These are phyloP conservation scores for Pardosa pseudoannulata DNA, from an alignment of 2,888 invertebrate species.

Conservation along the genomic window DNA sequence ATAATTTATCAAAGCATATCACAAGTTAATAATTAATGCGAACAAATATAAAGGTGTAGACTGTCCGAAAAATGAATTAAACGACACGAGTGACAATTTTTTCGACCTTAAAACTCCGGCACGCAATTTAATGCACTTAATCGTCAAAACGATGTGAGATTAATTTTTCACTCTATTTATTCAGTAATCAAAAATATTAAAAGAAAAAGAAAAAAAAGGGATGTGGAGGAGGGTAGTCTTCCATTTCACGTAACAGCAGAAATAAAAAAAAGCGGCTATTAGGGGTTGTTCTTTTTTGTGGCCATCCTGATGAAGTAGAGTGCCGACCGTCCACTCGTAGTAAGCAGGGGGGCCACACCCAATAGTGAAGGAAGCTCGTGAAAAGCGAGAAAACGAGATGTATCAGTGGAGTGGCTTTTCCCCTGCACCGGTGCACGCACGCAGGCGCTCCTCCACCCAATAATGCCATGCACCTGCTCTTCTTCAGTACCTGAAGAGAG, in stretches of 20 bases:
- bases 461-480: conserved; percentile 63
- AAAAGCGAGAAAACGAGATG: conserved; percentile 60
- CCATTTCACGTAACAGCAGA: not conserved
- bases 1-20: no score
- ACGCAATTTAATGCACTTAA: conserved; percentile 6
- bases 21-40: not conserved
- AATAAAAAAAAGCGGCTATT: conserved; percentile 25
- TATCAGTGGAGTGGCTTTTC: conserved; percentile 63
- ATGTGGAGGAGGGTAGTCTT: not conserved
- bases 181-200: not conserved
- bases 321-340: conserved; percentile 34
- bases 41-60: not conserved
- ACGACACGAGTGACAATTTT: not conserved
- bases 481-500: conserved; percentile 24
- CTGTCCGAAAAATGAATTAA: not conserved
- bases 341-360: conserved; percentile 52
- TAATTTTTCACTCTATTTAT: conserved; percentile 1
- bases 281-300: conserved; percentile 24
- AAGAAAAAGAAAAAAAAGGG: not conserved
- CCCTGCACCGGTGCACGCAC: conserved; percentile 27
- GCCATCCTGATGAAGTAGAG: conserved; percentile 41
- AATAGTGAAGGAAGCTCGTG: conserved; percentile 41
- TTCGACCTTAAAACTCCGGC: conserved; percentile 1
- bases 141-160: not conserved
- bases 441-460: conserved; percentile 44